Conservation (phyloP, 2,888 invertebrate genomes). For the Epistrophe eligans region DNA sequence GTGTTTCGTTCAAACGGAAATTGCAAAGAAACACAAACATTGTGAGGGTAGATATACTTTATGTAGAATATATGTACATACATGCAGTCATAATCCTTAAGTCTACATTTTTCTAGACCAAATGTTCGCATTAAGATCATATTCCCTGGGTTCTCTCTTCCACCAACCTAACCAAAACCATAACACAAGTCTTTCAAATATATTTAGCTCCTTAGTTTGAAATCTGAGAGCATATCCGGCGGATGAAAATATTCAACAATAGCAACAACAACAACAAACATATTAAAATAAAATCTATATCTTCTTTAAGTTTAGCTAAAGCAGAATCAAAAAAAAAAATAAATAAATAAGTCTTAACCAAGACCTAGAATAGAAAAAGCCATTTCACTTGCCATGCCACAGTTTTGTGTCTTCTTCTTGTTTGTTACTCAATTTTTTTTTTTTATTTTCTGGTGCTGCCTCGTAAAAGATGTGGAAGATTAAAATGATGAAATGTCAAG, state of each 20-base stretch:
- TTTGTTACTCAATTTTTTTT: constrained; percentile 39
- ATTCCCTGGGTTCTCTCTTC: constrained; percentile 10
- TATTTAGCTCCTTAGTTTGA: constrained; percentile 21
- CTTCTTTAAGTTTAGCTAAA: constrained; percentile 28
- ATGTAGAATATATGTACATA: not conserved
- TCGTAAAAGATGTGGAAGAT: constrained; percentile 17
- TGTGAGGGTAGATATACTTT: constrained; percentile 5
- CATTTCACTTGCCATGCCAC: constrained; percentile 21
- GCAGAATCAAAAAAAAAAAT: not conserved
- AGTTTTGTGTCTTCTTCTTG: constrained; percentile 8
- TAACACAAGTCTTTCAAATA: constrained; percentile 11
- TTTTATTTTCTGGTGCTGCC: not conserved
- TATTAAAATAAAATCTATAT: constrained; percentile 23
- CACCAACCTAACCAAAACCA: constrained; percentile 2
- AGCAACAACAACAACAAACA: not conserved
- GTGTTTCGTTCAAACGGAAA: constrained; percentile 20
- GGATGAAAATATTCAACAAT: constrained; percentile 39
- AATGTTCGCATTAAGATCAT: constrained; percentile 30
- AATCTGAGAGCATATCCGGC: constrained; percentile 46
- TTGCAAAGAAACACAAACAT: constrained; percentile 21
- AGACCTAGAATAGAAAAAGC: constrained; percentile 30
- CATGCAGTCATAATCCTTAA: constrained; percentile 28
- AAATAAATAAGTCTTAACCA: not conserved
- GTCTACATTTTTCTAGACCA: constrained; percentile 8
- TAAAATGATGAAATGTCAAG: constrained; percentile 50